Base-by-base conservation (phyloP, 2,888 invertebrate species). In the Trissolcus japonicus region DNA sequence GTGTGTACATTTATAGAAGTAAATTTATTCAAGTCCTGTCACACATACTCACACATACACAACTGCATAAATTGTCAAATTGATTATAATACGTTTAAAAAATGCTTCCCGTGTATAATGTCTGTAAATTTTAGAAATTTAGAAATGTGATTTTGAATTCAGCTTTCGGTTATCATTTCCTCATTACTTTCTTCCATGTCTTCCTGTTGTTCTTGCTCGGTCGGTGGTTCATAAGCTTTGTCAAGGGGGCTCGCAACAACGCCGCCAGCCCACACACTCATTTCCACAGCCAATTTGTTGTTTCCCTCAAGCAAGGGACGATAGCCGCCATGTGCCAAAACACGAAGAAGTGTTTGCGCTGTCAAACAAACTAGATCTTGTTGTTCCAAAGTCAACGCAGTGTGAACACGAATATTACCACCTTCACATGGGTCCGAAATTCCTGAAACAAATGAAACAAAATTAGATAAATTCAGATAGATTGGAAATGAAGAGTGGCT, bases 201-300 rank as follows among this genome's bases (percentile, higher is more conserved):
- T 51, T 95, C 95, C 35, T 94, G 94, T 62, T 94, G 93, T 82
- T 95, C 95, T 40, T 91, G 90, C 19, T 92, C 92, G 25, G 92
- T 92, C 0, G 93, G 93, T 84, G 94, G 94, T 82, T 96, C 96
- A 89, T 98, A 98, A 0, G 98, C 98, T 78, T 95, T 94, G 77
- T 97, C 97, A n/a, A 98, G 91, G 0, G 98, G 98, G 0, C 97
- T 96, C 0, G 99, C 97, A 0, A 98, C 97, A 1, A 98, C 97
- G 1, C 89, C 89, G 0, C 98, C 98, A 85, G 98, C 95, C 97
- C 98, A 98, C 16, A 98, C 96, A 0, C 97, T 96, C 94, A 98
- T 97, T 90, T 98, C 97, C 0, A 94, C 92, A 7, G 94, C 93
- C 63, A 95, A 93, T 85, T 92, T 93, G 83, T 92, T 92, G 53